Conservation (phyloP, 2,797 vertebrate species). For the Hydrophis major region DNA sequence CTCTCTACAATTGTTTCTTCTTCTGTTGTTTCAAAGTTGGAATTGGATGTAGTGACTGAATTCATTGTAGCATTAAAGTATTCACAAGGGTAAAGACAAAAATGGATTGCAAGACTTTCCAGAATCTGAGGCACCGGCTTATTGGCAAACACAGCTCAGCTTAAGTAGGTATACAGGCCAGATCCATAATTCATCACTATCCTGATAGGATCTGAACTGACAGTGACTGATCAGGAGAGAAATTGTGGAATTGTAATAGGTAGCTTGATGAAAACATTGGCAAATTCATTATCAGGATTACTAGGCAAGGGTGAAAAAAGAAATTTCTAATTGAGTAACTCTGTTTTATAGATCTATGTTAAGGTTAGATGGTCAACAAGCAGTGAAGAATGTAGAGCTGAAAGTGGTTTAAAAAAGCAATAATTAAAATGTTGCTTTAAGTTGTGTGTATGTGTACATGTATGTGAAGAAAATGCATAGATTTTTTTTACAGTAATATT, state of each 20-base stretch:
- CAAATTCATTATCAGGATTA: conserved; percentile 32
- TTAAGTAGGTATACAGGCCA: neutral
- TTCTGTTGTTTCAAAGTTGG: neutral
- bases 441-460: neutral
- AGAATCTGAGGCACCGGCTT: neutral
- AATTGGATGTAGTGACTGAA: neutral
- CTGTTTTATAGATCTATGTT: neutral
- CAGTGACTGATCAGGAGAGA: neutral
- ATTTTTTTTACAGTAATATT: neutral
- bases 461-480: neutral
- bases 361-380: neutral
- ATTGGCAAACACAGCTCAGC: neutral
- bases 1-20: neutral
- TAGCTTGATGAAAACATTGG: neutral
- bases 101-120: neutral
- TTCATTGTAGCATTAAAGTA: neutral
- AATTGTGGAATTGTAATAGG: neutral
- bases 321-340: neutral
- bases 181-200: neutral
- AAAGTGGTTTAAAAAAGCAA: neutral
- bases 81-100: neutral
- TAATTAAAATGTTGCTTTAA: neutral
- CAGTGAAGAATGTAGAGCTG: neutral
- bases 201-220: neutral
- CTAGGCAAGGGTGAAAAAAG: neutral